phyloP scores from a whole-genome alignment of 2,888 invertebrate genomes.

The Acanthosepion lycidas region DNA sequence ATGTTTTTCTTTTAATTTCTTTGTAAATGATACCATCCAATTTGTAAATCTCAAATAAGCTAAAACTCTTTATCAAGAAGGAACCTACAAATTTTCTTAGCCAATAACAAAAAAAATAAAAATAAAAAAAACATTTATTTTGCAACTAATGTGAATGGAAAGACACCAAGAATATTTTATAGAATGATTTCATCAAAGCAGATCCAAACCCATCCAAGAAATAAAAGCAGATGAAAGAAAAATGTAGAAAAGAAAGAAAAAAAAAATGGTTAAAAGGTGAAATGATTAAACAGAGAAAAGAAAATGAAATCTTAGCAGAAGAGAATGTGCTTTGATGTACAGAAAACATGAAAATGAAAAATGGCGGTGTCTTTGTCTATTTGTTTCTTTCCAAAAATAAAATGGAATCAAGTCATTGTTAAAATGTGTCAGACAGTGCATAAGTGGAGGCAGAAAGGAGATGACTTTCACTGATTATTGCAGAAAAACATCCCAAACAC shows the following conservation, averaged over 20 bases:
- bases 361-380: not conserved
- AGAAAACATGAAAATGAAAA: constrained; percentile 18
- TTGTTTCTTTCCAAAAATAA: constrained; percentile 21
- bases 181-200: not conserved
- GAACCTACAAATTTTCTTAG: not conserved
- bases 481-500: not conserved
- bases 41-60: not conserved
- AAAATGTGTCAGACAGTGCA: constrained; percentile 3
- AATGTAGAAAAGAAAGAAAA: too few species aligned
- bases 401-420: not conserved
- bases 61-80: not conserved
- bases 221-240: not conserved
- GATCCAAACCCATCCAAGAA: not conserved
- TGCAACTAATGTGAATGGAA: not conserved
- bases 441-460: constrained; percentile 11
- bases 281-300: not conserved
- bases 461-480: not conserved
- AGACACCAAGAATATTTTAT: not conserved
- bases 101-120: too few species aligned
- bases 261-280: too few species aligned
- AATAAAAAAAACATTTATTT: not conserved
- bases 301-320: not conserved
- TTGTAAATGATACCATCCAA: not conserved
- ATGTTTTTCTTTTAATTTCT: not conserved
- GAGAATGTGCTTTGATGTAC: not conserved